Evolutionary conservation across 2,797 vertebrate genomes (phyloP), one percentile per base, ranked within the genome.

Genomic region (Strix occidentalis): DNA sequence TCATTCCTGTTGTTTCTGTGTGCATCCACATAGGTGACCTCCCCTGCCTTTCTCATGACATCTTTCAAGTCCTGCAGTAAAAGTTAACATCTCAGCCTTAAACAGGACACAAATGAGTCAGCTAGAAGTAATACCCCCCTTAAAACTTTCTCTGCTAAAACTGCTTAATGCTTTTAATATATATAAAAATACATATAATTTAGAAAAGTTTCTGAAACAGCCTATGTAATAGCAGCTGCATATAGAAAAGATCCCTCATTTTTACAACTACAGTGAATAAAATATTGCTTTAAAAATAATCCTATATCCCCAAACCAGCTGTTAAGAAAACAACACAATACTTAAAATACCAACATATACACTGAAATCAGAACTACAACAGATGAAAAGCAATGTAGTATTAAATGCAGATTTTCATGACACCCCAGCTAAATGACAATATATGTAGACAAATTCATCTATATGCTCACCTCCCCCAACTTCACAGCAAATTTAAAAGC

Each of bases 11-110:
- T 99, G 96, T 98, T 98, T 95, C 99, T 98, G 98, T 99, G 99
- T 48, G 99, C 99, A 91, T 99, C 99, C 98, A 99, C 99, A 98
- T 99, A 99, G 51, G 99, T 99, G 66, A 99, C 99, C 87, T 99
- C 99, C 79, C 99, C 99, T 84, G 98, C 99, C 97, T 99, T 99
- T 98, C 99, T 99, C 99, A 99, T 99, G 97, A 99, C 98, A 98
- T 99, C 99, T 97, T 99, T 99, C 93, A 99, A 98, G 97, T 99
- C 99, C 99, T 99, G 98, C 96, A 98, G 98, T 96, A 95, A 97
- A 97, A 93, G 71, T 95, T 77, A 96, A 84, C 33, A 51, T 86
- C 93, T 96, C 87, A 96, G 78, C 83, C 63, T 95, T 96, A 88
- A 93, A 90, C 7, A 72, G 23, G 50, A 75, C 63, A 82, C 19